phyloP scores from a whole-genome alignment of 2,797 vertebrate genomes.

The Gambusia yucatana region DNA sequence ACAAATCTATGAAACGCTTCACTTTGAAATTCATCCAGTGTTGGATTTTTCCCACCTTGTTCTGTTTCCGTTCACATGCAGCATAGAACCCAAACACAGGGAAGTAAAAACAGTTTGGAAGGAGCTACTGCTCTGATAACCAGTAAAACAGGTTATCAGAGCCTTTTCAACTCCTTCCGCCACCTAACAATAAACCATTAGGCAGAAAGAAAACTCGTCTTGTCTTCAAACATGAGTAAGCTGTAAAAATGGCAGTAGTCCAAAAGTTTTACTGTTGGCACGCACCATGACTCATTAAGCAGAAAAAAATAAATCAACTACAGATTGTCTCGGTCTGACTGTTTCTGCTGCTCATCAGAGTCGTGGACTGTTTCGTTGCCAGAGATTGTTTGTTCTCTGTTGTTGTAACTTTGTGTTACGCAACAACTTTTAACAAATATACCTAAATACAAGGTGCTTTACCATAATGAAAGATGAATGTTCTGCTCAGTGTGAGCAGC shows the following conservation, averaged over 20 bases:
- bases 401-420: background rate
- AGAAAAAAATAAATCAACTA: conserved; percentile 12
- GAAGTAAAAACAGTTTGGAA: background rate
- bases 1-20: background rate
- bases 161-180: background rate
- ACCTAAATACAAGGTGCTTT: background rate
- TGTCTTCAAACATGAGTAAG: background rate
- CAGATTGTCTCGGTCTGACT: conserved; percentile 41
- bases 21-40: background rate
- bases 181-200: background rate
- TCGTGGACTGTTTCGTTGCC: background rate
- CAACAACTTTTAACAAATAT: background rate
- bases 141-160: background rate
- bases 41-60: background rate
- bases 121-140: background rate
- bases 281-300: conserved; percentile 38
- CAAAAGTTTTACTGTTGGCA: conserved; percentile 11
- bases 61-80: background rate
- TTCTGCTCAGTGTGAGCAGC: background rate
- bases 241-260: conserved; percentile 16
- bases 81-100: background rate
- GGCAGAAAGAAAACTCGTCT: background rate
- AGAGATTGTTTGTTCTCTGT: background rate
- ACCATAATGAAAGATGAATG: background rate
- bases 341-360: conserved; percentile 13